phyloP scores from a whole-genome alignment of 1,140 invertebrate species.

The Ladona fulva region DNA sequence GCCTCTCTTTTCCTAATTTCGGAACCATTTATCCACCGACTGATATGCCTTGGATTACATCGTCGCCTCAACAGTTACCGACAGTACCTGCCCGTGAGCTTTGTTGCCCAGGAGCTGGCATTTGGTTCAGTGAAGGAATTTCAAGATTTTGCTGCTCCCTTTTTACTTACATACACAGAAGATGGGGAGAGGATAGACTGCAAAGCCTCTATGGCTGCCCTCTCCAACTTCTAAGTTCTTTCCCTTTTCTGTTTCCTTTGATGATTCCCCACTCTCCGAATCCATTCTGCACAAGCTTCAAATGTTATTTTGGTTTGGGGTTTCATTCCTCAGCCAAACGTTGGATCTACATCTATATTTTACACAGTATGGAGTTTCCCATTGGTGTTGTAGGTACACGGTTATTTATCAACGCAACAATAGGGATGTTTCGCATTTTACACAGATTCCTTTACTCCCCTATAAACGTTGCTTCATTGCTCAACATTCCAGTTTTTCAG shows the following conservation, averaged over 20 bases:
- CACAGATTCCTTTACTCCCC: no score
- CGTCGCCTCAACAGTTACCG: conserved; percentile 61
- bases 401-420: no score
- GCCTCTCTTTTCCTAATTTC: conserved; percentile 49
- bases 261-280: no score
- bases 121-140: conserved; percentile 73
- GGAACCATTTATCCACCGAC: conserved; percentile 31
- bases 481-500: no score
- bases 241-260: neutral
- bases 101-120: conserved; percentile 74
- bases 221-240: conserved; percentile 30
- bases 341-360: no score
- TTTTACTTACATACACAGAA: conserved; percentile 66
- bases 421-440: no score
- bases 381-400: no score
- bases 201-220: conserved; percentile 62
- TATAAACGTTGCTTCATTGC: no score
- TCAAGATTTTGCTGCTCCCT: conserved; percentile 75
- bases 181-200: conserved; percentile 69
- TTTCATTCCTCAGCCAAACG: no score
- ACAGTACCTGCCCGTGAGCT: conserved; percentile 75
- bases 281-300: no score
- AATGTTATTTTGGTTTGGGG: no score
- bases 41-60: neutral
- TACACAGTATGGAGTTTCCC: no score